Conservation (phyloP, 2,888 invertebrate species). For the Tenthredo distinguenda region DNA sequence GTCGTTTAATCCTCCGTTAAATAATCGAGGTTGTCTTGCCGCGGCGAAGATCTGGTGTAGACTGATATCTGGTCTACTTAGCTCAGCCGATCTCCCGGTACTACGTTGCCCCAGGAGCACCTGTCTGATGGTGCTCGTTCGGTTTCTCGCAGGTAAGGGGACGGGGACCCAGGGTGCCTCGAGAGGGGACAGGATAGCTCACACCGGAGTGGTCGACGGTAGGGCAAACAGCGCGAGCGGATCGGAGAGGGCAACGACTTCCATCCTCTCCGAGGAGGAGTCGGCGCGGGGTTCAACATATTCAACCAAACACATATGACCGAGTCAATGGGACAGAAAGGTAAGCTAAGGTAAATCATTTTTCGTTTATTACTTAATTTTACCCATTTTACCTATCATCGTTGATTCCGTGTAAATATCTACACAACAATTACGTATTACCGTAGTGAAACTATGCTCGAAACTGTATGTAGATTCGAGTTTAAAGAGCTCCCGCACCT, state of each 20-base stretch:
- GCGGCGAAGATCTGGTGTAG: conserved; percentile 76
- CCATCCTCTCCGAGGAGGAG: conserved; percentile 54
- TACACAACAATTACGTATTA: too few relatives aligned
- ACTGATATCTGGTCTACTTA: conserved; percentile 78
- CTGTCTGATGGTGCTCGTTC: conserved; percentile 44
- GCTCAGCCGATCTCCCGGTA: conserved; percentile 72
- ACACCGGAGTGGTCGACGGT: conserved; percentile 61
- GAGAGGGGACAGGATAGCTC: conserved; percentile 56
- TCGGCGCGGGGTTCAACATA: conserved; percentile 67
- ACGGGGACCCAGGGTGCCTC: conserved; percentile 54
- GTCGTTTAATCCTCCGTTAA: conserved; percentile 4
- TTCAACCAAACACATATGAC: conserved; percentile 68
- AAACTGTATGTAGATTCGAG: background rate
- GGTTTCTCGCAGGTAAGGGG: conserved; percentile 22
- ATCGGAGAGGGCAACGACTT: conserved; percentile 76
- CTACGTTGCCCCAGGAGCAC: conserved; percentile 49
- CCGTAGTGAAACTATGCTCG: background rate
- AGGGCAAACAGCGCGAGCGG: conserved; percentile 63
- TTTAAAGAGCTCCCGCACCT: background rate
- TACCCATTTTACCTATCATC: conserved; percentile 25
- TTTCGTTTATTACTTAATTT: background rate
- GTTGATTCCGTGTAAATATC: background rate
- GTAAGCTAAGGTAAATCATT: background rate
- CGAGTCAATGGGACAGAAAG: conserved; percentile 41
- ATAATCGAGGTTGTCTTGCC: conserved; percentile 63